Conservation (phyloP, 2,113 vertebrate genomes). For the Etheostoma cragini region DNA sequence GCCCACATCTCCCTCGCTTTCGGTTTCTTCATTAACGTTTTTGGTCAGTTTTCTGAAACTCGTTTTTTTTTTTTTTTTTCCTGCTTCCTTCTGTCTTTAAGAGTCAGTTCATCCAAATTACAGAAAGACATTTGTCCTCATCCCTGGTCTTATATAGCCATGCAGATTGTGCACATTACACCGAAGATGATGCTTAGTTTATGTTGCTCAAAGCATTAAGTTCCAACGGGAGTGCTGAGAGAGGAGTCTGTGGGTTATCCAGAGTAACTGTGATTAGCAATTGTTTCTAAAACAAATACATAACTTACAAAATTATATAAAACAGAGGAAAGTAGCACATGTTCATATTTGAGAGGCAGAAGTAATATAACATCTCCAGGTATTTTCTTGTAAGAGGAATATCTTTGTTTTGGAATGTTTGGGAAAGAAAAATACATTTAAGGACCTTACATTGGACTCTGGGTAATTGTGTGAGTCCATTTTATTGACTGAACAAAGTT, state of each 20-base stretch:
- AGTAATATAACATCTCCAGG: background rate
- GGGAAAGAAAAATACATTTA: background rate
- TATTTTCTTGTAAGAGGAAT: too few species aligned
- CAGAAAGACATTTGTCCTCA: background rate
- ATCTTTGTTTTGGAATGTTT: background rate
- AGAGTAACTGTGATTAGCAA: background rate
- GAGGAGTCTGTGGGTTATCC: background rate
- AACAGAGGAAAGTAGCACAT: background rate
- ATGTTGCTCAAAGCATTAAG: background rate
- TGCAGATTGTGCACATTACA: background rate
- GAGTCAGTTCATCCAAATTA: background rate
- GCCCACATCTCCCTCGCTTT: background rate
- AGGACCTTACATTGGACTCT: background rate
- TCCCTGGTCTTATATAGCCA: background rate
- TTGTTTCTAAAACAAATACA: too few species aligned
- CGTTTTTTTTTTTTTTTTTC: background rate
- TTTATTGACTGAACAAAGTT: background rate
- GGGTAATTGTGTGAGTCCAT: background rate
- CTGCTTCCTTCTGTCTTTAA: conserved; percentile 1
- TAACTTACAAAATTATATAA: background rate
- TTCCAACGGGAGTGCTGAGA: background rate
- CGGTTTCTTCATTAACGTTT: background rate
- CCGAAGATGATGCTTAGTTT: too few species aligned
- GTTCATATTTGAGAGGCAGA: background rate
- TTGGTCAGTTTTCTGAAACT: background rate